Conservation (phyloP, 2,888 invertebrate species). For the Shargacucullia verbasci region DNA sequence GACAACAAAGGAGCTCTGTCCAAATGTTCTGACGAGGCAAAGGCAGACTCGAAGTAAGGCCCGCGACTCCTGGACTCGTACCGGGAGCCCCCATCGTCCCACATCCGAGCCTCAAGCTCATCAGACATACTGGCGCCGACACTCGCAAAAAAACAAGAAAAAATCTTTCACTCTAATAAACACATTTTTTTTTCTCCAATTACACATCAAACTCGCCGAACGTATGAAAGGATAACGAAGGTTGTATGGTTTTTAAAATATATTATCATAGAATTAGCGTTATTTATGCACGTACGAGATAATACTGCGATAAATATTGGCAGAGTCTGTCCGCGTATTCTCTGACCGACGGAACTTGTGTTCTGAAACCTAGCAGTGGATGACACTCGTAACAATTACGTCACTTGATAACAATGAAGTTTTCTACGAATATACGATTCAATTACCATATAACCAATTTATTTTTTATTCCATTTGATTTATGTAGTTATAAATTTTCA, state of each 20-base stretch:
- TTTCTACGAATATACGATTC: neutral
- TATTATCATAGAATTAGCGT: constrained; percentile 56
- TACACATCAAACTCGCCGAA: constrained; percentile 35
- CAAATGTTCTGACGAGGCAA: constrained; percentile 83
- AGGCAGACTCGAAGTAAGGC: constrained; percentile 80
- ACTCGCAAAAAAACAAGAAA: constrained; percentile 52
- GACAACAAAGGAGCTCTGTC: constrained; percentile 84
- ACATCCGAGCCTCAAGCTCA: constrained; percentile 86
- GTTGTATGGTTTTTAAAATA: constrained; percentile 23
- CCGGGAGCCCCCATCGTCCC: constrained; percentile 82
- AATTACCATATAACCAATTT: neutral
- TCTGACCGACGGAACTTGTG: constrained; percentile 46
- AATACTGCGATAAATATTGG: constrained; percentile 55
- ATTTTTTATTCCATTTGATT: too few relatives aligned
- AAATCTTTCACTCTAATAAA: constrained; percentile 54
- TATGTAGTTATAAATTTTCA: too few relatives aligned
- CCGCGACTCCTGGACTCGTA: constrained; percentile 78
- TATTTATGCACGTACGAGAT: constrained; percentile 56
- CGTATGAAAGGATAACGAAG: constrained; percentile 21
- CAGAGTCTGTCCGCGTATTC: constrained; percentile 14
- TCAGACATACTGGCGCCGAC: constrained; percentile 87
- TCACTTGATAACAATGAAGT: constrained; percentile 5
- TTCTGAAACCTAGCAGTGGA: constrained; percentile 41
- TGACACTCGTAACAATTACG: constrained; percentile 13
- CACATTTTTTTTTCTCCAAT: constrained; percentile 55